These are phyloP conservation scores for Zaprionus vittiger DNA, from an alignment of 1,140 invertebrate species.

Conservation along the genomic window DNA sequence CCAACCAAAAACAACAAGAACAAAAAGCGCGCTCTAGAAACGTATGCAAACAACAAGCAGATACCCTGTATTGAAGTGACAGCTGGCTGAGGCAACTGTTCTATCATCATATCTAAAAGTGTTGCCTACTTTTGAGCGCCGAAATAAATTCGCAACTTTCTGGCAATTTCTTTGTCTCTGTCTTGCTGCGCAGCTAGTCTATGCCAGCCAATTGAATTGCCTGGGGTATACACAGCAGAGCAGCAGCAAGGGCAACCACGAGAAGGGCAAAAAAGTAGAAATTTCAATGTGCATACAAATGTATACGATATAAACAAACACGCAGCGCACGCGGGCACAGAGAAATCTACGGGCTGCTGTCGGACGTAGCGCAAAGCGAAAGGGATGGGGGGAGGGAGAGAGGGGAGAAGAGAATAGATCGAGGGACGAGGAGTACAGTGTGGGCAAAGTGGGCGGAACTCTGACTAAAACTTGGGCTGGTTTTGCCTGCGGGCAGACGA, in stretches of 20 bases:
- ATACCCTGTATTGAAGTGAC: constrained; percentile 16
- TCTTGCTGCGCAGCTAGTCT: neutral
- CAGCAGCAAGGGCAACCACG: constrained; percentile 28
- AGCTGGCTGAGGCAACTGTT: neutral
- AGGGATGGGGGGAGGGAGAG: constrained; percentile 9
- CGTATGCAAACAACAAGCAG: neutral
- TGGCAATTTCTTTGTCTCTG: no score
- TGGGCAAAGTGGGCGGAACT: neutral
- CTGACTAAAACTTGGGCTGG: constrained; percentile 38
- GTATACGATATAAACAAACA: constrained; percentile 71
- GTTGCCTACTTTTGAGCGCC: neutral
- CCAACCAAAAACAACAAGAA: constrained; percentile 52
- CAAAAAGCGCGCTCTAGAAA: neutral
- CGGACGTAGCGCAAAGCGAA: neutral
- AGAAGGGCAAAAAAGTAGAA: constrained; percentile 70
- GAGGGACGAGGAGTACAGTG: neutral
- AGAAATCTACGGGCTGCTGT: constrained; percentile 43
- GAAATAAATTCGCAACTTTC: neutral
- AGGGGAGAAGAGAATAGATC: neutral
- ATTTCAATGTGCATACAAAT: constrained; percentile 75
- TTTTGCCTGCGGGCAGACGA: constrained; percentile 56
- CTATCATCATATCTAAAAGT: neutral
- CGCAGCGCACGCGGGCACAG: constrained; percentile 50
- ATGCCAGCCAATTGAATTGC: neutral
- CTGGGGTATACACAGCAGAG: constrained; percentile 34